Evolutionary conservation across 2,797 vertebrate genomes (phyloP).

Genomic region (Phalanger gymnotis): DNA sequence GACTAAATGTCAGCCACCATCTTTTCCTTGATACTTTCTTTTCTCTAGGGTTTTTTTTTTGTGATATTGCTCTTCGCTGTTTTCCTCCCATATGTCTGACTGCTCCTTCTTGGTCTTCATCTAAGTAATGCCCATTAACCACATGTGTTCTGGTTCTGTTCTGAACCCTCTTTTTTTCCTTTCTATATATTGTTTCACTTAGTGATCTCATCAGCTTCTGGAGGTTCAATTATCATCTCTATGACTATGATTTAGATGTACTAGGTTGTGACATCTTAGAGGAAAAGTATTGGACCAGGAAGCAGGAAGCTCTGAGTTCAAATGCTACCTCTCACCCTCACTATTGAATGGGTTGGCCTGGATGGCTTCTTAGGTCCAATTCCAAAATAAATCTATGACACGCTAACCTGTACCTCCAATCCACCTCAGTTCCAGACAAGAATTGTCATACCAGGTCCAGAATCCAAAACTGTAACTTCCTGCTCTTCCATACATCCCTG

Average conservation of each 20-base stretch:
- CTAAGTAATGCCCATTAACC: background rate
- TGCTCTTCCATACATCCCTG: background rate
- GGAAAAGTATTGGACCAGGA: background rate
- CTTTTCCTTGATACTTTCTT: background rate
- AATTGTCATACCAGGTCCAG: background rate
- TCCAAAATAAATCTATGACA: background rate
- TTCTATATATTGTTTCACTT: background rate
- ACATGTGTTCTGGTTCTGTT: background rate
- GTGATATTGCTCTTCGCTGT: background rate
- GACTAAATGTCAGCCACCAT: background rate
- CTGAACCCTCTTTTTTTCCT: background rate
- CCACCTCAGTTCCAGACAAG: background rate
- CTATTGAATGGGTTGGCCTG: background rate
- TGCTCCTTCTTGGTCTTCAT: background rate
- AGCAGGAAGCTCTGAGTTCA: background rate
- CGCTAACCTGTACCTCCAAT: background rate
- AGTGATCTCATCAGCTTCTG: background rate
- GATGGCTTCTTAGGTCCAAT: background rate
- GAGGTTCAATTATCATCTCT: background rate
- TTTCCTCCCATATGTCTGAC: background rate
- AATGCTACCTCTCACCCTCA: background rate
- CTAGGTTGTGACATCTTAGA: background rate
- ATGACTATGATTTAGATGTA: background rate
- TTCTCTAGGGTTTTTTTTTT: background rate
- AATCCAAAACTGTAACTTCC: background rate